These are phyloP conservation scores for Ictalurus furcatus DNA, from an alignment of 2,113 vertebrate species.

Conservation along the genomic window DNA sequence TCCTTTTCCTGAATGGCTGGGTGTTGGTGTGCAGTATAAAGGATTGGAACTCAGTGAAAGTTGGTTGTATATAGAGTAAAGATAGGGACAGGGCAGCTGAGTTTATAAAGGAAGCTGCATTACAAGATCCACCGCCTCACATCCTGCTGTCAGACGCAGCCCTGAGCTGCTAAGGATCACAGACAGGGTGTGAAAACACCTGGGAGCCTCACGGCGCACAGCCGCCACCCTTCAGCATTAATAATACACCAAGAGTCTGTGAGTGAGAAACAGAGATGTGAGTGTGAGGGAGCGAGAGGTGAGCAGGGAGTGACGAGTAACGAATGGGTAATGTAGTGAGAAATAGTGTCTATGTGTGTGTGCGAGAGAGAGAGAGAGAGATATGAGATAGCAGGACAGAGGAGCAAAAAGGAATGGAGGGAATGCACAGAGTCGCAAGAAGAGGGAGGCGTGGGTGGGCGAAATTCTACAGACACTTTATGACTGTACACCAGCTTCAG, in stretches of 20 bases:
- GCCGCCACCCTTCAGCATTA: slow-evolving; percentile 44
- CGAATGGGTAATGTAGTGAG: slow-evolving; percentile 11
- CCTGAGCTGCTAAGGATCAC: slow-evolving; percentile 22
- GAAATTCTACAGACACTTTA: slow-evolving; percentile 31
- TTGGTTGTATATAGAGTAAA: neutral
- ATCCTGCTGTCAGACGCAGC: slow-evolving; percentile 12
- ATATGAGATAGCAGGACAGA: slow-evolving; percentile 13
- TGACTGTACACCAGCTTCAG: slow-evolving; percentile 35
- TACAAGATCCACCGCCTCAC: slow-evolving; percentile 12
- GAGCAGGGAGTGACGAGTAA: neutral
- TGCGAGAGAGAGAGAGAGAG: neutral
- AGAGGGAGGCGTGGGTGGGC: neutral
- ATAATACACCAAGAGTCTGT: slow-evolving; percentile 19
- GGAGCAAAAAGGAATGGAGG: neutral
- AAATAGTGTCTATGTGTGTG: neutral
- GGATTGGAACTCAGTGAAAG: neutral
- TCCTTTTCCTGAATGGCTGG: neutral
- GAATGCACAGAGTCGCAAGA: neutral
- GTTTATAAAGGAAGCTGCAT: slow-evolving; percentile 3
- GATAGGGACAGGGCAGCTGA: neutral
- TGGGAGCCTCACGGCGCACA: slow-evolving; percentile 51
- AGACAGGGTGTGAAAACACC: slow-evolving; percentile 58
- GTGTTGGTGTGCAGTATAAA: neutral
- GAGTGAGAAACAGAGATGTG: neutral
- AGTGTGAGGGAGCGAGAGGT: neutral